Conservation (phyloP, 2,113 vertebrate species). For the Ceyx margarethae region DNA sequence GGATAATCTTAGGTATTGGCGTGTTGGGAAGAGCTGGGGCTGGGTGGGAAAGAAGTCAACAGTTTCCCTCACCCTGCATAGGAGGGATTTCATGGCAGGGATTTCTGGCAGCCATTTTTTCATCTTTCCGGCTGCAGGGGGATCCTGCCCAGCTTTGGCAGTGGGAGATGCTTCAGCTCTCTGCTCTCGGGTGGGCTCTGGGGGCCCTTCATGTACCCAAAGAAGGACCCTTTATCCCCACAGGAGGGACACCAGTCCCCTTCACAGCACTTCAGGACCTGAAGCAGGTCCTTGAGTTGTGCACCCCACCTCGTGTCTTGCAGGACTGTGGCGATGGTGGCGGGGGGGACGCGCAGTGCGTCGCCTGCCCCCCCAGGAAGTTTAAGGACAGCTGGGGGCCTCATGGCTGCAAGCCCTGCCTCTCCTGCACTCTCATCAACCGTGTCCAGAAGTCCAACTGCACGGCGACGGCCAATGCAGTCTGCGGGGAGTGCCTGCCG, state of each 20-base stretch:
- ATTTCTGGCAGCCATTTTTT: background rate
- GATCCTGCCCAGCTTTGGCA: accelerated
- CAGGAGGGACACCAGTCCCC: accelerated
- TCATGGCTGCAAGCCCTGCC: slow-evolving; percentile 79
- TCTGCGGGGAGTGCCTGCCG: slow-evolving; percentile 81
- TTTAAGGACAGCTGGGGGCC: slow-evolving; percentile 81
- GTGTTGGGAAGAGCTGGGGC: background rate
- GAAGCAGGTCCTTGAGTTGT: accelerated
- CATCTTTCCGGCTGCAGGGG: too few species aligned
- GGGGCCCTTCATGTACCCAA: accelerated
- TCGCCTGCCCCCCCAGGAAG: slow-evolving; percentile 71
- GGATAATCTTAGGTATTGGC: background rate
- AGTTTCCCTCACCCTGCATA: background rate
- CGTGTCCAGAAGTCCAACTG: slow-evolving; percentile 76
- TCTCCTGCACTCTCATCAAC: slow-evolving; percentile 80
- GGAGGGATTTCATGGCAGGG: background rate
- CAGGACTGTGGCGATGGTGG: slow-evolving; percentile 81
- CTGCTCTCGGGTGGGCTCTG: background rate
- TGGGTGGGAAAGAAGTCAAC: background rate
- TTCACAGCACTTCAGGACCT: background rate
- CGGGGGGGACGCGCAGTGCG: slow-evolving; percentile 69
- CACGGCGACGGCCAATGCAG: slow-evolving; percentile 65
- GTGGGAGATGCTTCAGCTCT: background rate
- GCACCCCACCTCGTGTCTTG: background rate
- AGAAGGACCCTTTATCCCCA: background rate